These are phyloP conservation scores for Colaptes auratus DNA, from an alignment of 2,113 vertebrate species.

Conservation along the genomic window DNA sequence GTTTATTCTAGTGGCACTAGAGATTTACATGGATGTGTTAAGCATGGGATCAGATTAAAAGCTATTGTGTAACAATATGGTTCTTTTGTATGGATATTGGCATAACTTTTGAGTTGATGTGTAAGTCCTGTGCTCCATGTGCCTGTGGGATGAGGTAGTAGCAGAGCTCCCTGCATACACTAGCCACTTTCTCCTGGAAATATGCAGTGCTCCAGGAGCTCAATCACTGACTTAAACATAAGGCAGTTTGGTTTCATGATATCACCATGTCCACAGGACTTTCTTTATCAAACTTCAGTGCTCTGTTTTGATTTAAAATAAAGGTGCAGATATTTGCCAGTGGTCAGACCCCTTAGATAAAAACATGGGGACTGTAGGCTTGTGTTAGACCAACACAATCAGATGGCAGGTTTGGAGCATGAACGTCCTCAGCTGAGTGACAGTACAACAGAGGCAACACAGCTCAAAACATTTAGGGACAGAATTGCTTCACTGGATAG, in stretches of 20 bases:
- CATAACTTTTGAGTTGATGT: neutral
- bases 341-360: neutral
- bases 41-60: neutral
- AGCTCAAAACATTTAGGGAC: neutral
- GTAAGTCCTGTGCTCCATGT: neutral
- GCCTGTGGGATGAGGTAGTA: neutral
- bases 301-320: neutral
- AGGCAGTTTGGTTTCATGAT: neutral
- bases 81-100: neutral
- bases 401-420: neutral
- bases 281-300: neutral
- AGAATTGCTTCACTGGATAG: neutral
- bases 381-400: neutral
- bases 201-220: neutral
- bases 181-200: neutral
- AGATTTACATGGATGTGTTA: neutral
- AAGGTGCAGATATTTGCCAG: neutral
- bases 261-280: neutral
- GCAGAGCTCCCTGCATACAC: neutral
- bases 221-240: neutral
- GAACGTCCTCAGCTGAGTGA: neutral
- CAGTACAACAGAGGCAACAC: neutral
- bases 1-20: neutral
- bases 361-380: neutral
- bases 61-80: neutral